Conservation (phyloP, 2,888 invertebrate species). For the Perdita meconis region DNA sequence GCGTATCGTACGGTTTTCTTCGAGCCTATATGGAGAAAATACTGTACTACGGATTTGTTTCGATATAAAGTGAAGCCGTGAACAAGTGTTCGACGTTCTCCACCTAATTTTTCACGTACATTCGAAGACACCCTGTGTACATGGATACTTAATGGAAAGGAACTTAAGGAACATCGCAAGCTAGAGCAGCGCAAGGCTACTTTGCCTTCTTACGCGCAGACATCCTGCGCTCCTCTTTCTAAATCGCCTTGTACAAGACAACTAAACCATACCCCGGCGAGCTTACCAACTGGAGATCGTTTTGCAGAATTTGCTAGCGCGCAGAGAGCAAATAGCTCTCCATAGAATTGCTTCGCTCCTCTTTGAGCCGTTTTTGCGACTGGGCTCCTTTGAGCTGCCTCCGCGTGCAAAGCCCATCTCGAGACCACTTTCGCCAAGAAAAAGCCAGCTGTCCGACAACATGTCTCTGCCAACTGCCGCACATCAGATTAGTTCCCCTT, state of each 20-base stretch:
- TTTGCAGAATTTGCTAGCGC: slow-evolving; percentile 40
- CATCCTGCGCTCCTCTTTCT: neutral
- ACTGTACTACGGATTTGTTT: too few relatives aligned
- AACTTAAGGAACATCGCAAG: too few relatives aligned
- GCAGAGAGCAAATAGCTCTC: slow-evolving; percentile 45
- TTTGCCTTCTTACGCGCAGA: too few relatives aligned
- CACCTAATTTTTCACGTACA: too few relatives aligned
- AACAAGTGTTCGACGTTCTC: too few relatives aligned
- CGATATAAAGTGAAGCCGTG: too few relatives aligned
- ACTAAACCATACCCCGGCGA: slow-evolving; percentile 30
- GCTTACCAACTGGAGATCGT: slow-evolving; percentile 38
- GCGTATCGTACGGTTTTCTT: too few relatives aligned
- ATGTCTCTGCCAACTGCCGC: slow-evolving; percentile 24
- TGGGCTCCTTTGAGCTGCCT: slow-evolving; percentile 5
- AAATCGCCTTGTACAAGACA: slow-evolving; percentile 17
- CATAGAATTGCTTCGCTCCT: slow-evolving; percentile 35
- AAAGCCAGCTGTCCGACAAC: slow-evolving; percentile 19
- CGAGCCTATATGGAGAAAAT: too few relatives aligned
- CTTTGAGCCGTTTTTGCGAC: slow-evolving; percentile 39
- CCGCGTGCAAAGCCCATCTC: slow-evolving; percentile 21
- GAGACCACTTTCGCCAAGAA: slow-evolving; percentile 15
- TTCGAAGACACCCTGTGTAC: too few relatives aligned
- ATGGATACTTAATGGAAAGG: too few relatives aligned
- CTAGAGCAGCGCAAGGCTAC: too few relatives aligned
- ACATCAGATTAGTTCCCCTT: slow-evolving; percentile 14